phyloP scores from a whole-genome alignment of 2,797 vertebrate species.

The Enteromius mattozi region DNA sequence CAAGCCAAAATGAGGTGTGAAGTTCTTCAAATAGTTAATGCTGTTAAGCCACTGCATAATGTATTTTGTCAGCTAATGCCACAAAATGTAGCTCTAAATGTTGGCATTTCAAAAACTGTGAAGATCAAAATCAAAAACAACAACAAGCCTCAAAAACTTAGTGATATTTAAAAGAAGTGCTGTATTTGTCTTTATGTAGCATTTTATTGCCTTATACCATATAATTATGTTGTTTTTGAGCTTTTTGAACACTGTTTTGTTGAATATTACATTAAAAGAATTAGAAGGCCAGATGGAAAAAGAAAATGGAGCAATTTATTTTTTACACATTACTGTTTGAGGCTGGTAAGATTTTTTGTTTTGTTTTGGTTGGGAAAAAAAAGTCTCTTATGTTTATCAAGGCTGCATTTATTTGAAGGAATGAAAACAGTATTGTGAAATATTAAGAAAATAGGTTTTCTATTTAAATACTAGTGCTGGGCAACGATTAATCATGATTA shows the following conservation, averaged over 20 bases:
- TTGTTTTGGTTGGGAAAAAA: not conserved
- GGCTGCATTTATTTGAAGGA: not conserved
- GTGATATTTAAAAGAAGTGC: not conserved
- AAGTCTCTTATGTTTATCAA: not conserved
- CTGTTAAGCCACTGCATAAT: not conserved
- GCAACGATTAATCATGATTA: too few relatives aligned
- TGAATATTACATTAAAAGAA: not conserved
- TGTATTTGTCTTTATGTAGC: not conserved
- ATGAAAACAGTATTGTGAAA: not conserved
- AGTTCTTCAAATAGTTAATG: not conserved
- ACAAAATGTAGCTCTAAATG: not conserved
- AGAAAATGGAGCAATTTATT: not conserved
- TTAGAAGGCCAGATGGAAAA: not conserved
- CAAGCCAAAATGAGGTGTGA: conserved; percentile 12
- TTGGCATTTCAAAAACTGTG: conserved; percentile 2
- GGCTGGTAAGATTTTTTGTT: not conserved
- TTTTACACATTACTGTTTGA: not conserved
- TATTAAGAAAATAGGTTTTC: not conserved
- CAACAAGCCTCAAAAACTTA: not conserved
- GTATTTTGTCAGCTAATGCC: not conserved
- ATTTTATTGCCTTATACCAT: not conserved
- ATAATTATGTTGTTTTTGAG: not conserved
- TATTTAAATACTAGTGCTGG: not conserved
- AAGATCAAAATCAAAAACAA: not conserved
- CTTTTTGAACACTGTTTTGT: not conserved